phyloP scores from a whole-genome alignment of 2,797 vertebrate genomes.

The Luscinia megarhynchos region DNA sequence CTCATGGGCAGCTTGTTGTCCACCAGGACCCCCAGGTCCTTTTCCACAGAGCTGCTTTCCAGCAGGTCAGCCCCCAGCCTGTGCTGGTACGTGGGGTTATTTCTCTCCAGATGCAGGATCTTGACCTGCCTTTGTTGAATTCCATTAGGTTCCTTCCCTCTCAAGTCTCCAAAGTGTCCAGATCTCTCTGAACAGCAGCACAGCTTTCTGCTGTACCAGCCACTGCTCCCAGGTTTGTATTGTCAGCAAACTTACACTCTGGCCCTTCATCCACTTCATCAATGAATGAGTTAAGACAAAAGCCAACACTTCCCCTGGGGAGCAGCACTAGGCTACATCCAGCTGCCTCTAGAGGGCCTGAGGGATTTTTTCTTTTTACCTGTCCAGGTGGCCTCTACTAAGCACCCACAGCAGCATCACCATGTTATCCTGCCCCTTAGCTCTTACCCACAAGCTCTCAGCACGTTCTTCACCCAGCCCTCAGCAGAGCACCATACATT shows the following conservation, averaged over 20 bases:
- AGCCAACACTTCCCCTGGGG: neutral
- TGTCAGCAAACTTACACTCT: neutral
- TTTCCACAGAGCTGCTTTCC: neutral
- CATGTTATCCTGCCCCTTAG: neutral
- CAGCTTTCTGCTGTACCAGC: neutral
- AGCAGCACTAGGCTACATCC: neutral
- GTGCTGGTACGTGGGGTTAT: neutral
- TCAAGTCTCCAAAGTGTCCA: too few species aligned
- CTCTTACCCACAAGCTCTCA: neutral
- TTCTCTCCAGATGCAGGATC: neutral
- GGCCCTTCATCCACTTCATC: neutral
- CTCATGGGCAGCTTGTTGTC: neutral
- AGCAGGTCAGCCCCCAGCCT: neutral
- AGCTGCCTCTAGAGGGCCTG: neutral
- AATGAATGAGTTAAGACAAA: neutral
- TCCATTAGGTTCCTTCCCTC: neutral
- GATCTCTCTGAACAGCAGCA: neutral
- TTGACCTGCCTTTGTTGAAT: neutral
- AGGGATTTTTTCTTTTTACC: neutral
- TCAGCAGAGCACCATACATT: neutral
- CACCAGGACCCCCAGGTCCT: neutral
- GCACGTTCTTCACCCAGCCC: rapidly evolving
- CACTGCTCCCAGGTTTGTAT: neutral
- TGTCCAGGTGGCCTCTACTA: neutral
- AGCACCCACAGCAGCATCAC: neutral